Conservation (phyloP, 2,113 vertebrate species). For the Tragelaphus scriptus region DNA sequence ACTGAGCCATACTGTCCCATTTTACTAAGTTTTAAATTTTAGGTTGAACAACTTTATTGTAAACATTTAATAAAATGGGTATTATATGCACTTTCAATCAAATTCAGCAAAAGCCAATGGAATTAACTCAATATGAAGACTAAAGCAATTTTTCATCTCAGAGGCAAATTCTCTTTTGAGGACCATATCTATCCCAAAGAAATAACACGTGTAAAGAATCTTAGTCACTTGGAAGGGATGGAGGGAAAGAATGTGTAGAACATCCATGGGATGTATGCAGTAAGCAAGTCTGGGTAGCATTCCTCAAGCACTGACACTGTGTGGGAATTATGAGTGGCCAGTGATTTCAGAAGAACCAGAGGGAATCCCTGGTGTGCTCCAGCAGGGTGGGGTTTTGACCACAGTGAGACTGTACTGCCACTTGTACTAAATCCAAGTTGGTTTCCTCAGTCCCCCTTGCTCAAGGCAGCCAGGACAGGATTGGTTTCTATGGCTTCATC, state of each 20-base stretch:
- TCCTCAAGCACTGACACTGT: neutral
- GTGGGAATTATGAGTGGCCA: neutral
- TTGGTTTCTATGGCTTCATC: neutral
- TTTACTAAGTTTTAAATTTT: slow-evolving; percentile 4
- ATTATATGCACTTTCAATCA: neutral
- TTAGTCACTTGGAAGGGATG: neutral
- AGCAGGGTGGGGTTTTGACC: too few species aligned
- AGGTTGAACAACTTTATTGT: neutral
- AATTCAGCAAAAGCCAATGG: neutral
- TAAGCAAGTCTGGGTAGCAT: neutral
- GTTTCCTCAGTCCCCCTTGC: neutral
- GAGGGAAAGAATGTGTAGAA: neutral
- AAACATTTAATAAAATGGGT: neutral
- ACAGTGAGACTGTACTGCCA: neutral
- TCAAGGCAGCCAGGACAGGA: neutral
- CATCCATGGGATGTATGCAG: neutral
- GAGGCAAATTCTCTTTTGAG: neutral
- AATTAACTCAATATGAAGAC: neutral
- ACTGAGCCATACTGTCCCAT: neutral
- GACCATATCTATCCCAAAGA: neutral
- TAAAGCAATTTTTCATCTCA: neutral
- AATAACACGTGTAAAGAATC: neutral
- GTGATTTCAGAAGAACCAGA: neutral
- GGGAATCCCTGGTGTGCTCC: neutral
- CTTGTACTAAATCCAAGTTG: neutral